Percentiles rank a stretch among this genome's conserved stretches.
Evolutionary conservation across 2,797 vertebrate species (phyloP).

Genomic region (Cottoperca gobio): DNA sequence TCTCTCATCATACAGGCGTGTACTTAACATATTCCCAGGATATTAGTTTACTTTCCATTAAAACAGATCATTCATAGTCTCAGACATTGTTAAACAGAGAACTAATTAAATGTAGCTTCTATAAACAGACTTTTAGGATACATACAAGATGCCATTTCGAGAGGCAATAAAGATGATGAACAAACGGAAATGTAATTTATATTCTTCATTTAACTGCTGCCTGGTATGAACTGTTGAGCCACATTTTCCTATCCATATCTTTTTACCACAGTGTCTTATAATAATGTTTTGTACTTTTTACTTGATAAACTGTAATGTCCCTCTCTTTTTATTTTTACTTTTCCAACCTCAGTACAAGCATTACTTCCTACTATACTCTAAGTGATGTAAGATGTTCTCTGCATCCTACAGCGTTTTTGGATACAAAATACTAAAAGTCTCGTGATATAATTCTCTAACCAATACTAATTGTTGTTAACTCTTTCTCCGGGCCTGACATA

Average conservation of each 20-base stretch:
- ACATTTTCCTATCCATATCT: neutral
- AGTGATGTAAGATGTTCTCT: neutral
- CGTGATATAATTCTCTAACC: slow-evolving; percentile 47
- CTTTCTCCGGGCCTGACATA: slow-evolving; percentile 13
- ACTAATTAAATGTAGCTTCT: slow-evolving; percentile 30
- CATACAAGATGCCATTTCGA: slow-evolving; percentile 8
- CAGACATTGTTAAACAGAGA: slow-evolving; percentile 17
- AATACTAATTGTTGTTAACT: slow-evolving; percentile 37
- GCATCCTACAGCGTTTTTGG: neutral
- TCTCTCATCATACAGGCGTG: slow-evolving; percentile 2
- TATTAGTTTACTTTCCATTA: slow-evolving; percentile 50
- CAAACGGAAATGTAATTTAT: neutral
- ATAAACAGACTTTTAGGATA: slow-evolving; percentile 4
- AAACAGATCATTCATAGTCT: slow-evolving; percentile 29
- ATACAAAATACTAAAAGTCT: neutral
- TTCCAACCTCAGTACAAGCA: neutral
- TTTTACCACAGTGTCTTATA: neutral
- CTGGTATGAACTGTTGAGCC: neutral
- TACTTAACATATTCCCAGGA: slow-evolving; percentile 1
- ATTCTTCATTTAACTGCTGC: neutral
- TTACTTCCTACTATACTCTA: neutral
- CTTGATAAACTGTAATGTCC: neutral
- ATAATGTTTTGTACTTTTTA: neutral
- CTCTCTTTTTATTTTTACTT: neutral
- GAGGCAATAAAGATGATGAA: neutral